Conservation (phyloP, 2,888 invertebrate genomes). For the Odontothrips loti region DNA sequence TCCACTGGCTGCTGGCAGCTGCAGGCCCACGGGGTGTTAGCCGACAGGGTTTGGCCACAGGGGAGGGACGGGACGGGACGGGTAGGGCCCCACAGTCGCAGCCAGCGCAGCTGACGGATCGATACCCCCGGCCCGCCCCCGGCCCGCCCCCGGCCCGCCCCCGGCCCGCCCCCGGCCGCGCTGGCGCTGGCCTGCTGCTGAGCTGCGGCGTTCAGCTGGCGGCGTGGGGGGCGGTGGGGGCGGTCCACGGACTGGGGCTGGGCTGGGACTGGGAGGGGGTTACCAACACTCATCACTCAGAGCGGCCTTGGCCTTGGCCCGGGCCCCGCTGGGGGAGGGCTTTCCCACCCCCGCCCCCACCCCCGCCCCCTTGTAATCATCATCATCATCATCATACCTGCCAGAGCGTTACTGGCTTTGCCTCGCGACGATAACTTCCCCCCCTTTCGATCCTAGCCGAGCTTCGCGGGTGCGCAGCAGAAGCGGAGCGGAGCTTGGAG, state of each 20-base stretch:
- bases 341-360: neutral
- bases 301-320: neutral
- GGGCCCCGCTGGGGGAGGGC: neutral
- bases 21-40: neutral
- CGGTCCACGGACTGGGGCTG: neutral
- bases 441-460: neutral
- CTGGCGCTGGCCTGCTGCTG: neutral
- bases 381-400: neutral
- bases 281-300: slow-evolving; percentile 19
- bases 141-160: neutral
- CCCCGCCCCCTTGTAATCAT: neutral
- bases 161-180: neutral
- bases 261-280: neutral
- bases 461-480: neutral
- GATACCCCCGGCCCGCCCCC: neutral
- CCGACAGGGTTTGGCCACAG: too few relatives aligned
- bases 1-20: neutral
- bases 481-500: too few relatives aligned
- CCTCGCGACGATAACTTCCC: neutral
- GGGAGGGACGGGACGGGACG: too few relatives aligned
- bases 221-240: neutral
- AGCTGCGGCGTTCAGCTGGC: slow-evolving; percentile 1
- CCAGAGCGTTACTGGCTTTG: neutral
- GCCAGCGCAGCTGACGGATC: neutral
- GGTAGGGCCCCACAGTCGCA: neutral